Evolutionary conservation across 2,113 vertebrate genomes (phyloP).

Genomic region (Brachyistius frenatus): DNA sequence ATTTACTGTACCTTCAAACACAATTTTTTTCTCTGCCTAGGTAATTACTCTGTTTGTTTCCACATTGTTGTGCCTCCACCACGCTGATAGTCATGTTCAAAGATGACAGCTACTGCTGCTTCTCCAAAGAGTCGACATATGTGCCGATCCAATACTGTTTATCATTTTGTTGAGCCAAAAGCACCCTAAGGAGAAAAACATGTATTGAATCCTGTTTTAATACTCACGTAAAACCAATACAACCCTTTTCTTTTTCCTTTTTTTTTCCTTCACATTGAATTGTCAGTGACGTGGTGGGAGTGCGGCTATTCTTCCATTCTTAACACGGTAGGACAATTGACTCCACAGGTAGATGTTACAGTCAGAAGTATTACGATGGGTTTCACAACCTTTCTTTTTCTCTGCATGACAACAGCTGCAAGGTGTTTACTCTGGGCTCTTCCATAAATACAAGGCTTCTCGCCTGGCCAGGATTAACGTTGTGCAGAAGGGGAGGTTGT

Average conservation of each 20-base stretch:
- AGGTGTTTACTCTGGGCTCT: constrained; percentile 60
- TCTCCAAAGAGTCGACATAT: constrained; percentile 40
- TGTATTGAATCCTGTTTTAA: constrained; percentile 30
- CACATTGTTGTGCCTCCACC: constrained; percentile 68
- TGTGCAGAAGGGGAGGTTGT: constrained; percentile 59
- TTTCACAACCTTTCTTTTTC: constrained; percentile 35
- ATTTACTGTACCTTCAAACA: constrained; percentile 70
- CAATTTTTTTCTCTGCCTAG: constrained; percentile 66
- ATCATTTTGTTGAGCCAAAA: constrained; percentile 41
- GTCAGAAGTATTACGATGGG: not conserved
- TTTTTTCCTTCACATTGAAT: constrained; percentile 33
- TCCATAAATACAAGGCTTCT: constrained; percentile 62
- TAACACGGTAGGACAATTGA: constrained; percentile 15
- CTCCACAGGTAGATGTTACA: constrained; percentile 30
- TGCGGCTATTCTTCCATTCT: not conserved
- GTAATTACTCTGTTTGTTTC: constrained; percentile 77
- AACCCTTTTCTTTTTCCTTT: not conserved
- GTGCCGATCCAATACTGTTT: constrained; percentile 41
- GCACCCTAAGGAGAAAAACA: constrained; percentile 37
- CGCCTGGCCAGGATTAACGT: constrained; percentile 55
- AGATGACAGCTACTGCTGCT: constrained; percentile 65
- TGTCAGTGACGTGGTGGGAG: not conserved
- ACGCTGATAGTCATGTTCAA: constrained; percentile 65
- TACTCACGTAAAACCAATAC: not conserved
- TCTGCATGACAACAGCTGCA: constrained; percentile 52